A percentile compares a stretch with the other conserved stretches of the same genome.
Evolutionary conservation across 1,140 invertebrate species (phyloP).

Genomic region (Drosophila sturtevanti): DNA sequence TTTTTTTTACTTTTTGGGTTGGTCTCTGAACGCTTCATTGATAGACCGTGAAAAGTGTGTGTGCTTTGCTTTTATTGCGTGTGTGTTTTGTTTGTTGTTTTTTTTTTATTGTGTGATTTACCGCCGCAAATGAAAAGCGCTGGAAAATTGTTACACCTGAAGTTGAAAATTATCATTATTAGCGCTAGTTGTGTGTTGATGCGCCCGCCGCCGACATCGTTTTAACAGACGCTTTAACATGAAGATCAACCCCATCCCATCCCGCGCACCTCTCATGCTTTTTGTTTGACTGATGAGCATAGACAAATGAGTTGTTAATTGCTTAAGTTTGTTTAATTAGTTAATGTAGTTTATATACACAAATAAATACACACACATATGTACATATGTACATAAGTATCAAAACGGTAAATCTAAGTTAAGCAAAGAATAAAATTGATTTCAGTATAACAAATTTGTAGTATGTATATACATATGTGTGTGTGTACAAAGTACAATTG

Average conservation of each 20-base stretch:
- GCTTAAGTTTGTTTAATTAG: neutral
- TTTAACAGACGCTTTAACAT: slow-evolving; percentile 11
- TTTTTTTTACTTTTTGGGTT: neutral
- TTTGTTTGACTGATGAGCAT: neutral
- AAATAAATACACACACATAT: too few species aligned
- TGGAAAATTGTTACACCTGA: slow-evolving; percentile 7
- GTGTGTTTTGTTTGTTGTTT: neutral
- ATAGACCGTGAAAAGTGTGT: slow-evolving; percentile 18
- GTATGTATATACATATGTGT: neutral
- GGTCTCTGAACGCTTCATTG: slow-evolving; percentile 12
- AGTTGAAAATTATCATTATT: neutral
- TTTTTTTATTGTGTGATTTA: slow-evolving; percentile 9
- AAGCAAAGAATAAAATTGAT: neutral
- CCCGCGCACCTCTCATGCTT: neutral
- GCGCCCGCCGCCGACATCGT: neutral
- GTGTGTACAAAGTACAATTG: too few species aligned
- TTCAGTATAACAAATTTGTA: neutral
- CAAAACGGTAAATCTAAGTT: neutral
- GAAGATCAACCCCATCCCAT: neutral
- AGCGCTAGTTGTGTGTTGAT: neutral
- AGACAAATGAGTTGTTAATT: slow-evolving; percentile 20
- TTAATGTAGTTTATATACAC: neutral
- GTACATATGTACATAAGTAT: too few species aligned
- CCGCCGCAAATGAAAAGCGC: slow-evolving; percentile 4
- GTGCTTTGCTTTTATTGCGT: slow-evolving; percentile 6